Percentiles rank a stretch among this genome's conserved stretches.
Evolutionary conservation across 2,113 vertebrate genomes (phyloP).

Genomic region (Chaetops frenatus): DNA sequence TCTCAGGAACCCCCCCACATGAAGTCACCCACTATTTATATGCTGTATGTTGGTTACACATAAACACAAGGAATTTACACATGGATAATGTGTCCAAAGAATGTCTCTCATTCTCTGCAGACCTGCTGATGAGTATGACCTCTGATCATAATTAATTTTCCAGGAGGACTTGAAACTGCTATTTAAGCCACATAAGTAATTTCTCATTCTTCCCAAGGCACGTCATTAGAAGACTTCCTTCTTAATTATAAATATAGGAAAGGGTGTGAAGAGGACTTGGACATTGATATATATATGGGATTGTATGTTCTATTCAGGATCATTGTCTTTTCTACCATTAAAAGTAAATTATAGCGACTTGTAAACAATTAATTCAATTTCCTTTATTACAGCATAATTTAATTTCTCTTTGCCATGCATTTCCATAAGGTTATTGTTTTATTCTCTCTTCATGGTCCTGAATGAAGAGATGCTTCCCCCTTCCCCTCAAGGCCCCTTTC

Average conservation of each 20-base stretch:
- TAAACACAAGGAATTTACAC: not conserved
- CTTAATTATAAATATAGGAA: slow-evolving; percentile 74
- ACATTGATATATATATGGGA: slow-evolving; percentile 60
- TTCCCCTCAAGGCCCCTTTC: not conserved
- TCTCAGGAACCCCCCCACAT: not conserved
- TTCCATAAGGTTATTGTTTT: not conserved
- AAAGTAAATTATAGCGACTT: slow-evolving; percentile 52
- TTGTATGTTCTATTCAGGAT: not conserved
- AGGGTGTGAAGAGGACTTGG: slow-evolving; percentile 64
- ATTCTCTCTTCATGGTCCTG: not conserved
- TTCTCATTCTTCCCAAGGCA: slow-evolving; percentile 23
- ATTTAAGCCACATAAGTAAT: slow-evolving; percentile 1
- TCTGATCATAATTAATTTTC: not conserved
- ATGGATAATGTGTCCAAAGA: not conserved
- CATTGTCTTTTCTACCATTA: slow-evolving; percentile 34
- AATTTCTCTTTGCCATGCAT: slow-evolving; percentile 5
- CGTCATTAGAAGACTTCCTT: slow-evolving; percentile 59
- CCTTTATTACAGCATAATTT: not conserved
- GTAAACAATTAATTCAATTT: slow-evolving; percentile 36
- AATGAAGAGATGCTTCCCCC: not conserved
- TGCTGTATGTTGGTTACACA: not conserved
- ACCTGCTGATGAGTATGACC: not conserved
- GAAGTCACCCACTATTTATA: not conserved
- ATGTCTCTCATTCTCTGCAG: not conserved
- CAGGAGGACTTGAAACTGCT: slow-evolving; percentile 7